A percentile compares a stretch with the other conserved stretches of the same genome.
Evolutionary conservation across 1,140 invertebrate genomes (phyloP).

Genomic region (Ceratosolen fusciceps): DNA sequence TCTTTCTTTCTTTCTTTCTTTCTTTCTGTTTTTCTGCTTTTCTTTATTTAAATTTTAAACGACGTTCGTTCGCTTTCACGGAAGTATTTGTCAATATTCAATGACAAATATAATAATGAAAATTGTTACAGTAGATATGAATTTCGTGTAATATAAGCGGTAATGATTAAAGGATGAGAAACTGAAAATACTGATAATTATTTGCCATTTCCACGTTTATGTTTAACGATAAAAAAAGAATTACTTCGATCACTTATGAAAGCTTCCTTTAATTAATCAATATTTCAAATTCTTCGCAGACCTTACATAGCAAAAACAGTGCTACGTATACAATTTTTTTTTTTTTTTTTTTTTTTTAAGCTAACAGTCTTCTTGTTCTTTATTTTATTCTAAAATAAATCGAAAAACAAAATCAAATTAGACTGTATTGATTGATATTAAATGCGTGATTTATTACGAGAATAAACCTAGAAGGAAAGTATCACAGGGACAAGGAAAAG

Average conservation of each 20-base stretch:
- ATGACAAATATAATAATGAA: not conserved
- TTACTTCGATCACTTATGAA: not conserved
- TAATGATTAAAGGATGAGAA: not conserved
- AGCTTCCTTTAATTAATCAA: not conserved
- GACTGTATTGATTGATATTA: not conserved
- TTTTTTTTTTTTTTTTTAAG: too few relatives aligned
- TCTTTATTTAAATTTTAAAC: constrained; percentile 33
- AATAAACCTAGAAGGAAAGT: not conserved
- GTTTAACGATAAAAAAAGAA: not conserved
- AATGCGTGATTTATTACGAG: not conserved
- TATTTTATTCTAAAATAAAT: not conserved
- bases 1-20: too few relatives aligned
- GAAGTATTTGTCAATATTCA: not conserved
- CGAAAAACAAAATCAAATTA: not conserved
- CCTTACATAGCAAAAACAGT: not conserved
- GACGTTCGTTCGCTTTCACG: constrained; percentile 4
- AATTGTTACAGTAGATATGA: constrained; percentile 46
- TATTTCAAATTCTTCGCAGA: not conserved
- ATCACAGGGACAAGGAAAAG: not conserved
- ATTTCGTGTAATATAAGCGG: constrained; percentile 7
- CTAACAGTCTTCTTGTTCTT: not conserved
- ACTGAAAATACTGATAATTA: not conserved
- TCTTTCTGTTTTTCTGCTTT: too few relatives aligned
- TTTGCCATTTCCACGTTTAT: constrained; percentile 1
- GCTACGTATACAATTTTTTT: not conserved